These are phyloP conservation scores for Scaptodrosophila latifasciaeformis DNA, from an alignment of 2,888 invertebrate species.

Conservation along the genomic window DNA sequence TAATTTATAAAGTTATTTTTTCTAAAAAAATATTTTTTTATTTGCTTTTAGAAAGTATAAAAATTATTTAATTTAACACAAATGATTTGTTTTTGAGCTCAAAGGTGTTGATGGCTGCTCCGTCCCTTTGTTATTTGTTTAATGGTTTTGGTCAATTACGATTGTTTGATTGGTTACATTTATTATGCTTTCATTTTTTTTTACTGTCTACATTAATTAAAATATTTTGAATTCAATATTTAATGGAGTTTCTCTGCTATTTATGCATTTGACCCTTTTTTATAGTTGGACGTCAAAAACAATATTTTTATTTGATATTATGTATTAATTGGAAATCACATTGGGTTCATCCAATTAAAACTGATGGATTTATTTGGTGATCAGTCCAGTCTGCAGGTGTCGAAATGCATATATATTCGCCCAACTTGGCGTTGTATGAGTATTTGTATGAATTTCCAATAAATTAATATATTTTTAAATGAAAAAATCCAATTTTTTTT, in stretches of 20 bases:
- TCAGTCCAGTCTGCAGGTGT: too few relatives aligned
- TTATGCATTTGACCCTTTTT: constrained; percentile 14
- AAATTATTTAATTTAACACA: constrained; percentile 40
- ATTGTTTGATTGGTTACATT: background rate
- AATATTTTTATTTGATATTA: constrained; percentile 36
- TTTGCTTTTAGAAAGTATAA: too few relatives aligned
- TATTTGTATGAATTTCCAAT: too few relatives aligned
- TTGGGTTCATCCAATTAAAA: constrained; percentile 2
- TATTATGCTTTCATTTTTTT: background rate
- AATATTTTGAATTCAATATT: constrained; percentile 32
- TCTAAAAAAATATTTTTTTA: too few relatives aligned
- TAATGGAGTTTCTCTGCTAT: constrained; percentile 14
- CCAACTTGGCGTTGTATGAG: too few relatives aligned
- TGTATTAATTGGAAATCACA: constrained; percentile 23
- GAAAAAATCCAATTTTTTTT: too few relatives aligned
- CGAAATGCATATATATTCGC: too few relatives aligned
- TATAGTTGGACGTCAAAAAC: constrained; percentile 22
- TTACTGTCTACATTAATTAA: constrained; percentile 8
- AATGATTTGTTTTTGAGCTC: constrained; percentile 20
- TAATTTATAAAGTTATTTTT: too few relatives aligned
- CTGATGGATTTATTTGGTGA: background rate
- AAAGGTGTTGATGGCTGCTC: too few relatives aligned
- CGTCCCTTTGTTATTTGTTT: background rate
- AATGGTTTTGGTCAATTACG: background rate
- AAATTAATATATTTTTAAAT: too few relatives aligned